Evolutionary conservation across 1,140 invertebrate genomes (phyloP).

Genomic region (Amyelois transitella): DNA sequence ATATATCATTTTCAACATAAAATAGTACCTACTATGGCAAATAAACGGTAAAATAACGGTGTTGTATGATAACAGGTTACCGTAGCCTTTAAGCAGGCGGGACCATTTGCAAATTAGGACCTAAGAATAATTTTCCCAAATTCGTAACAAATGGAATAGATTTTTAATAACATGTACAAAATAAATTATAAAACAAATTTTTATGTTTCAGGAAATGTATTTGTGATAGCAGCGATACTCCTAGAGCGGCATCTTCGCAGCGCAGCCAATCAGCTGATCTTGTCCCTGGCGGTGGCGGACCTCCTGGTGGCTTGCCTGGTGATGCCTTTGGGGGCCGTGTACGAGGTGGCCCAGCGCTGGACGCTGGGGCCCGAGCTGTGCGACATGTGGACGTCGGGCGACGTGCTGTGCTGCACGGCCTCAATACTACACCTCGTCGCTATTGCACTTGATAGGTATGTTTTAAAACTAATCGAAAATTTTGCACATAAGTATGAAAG

Average conservation of each 20-base stretch:
- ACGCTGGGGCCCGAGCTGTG: conserved; percentile 89
- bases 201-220: conserved; percentile 86
- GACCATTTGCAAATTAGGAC: too few relatives aligned
- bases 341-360: conserved; percentile 83
- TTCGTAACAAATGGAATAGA: too few relatives aligned
- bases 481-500: neutral
- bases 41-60: too few relatives aligned
- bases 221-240: conserved; percentile 95
- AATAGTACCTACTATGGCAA: too few relatives aligned
- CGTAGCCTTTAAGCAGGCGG: too few relatives aligned
- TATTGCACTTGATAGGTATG: conserved; percentile 93
- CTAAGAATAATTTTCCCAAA: too few relatives aligned
- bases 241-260: conserved; percentile 91
- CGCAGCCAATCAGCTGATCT: conserved; percentile 90
- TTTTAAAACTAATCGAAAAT: conserved; percentile 6
- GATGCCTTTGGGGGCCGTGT: conserved; percentile 88
- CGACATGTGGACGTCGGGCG: conserved; percentile 95
- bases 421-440: conserved; percentile 96
- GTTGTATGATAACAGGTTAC: too few relatives aligned
- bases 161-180: neutral
- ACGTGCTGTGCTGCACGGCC: conserved; percentile 94
- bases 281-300: conserved; percentile 91
- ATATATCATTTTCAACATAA: too few relatives aligned
- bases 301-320: conserved; percentile 89
- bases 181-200: too few relatives aligned